phyloP scores from a whole-genome alignment of 2,113 vertebrate genomes.

The Silurus asotus region DNA sequence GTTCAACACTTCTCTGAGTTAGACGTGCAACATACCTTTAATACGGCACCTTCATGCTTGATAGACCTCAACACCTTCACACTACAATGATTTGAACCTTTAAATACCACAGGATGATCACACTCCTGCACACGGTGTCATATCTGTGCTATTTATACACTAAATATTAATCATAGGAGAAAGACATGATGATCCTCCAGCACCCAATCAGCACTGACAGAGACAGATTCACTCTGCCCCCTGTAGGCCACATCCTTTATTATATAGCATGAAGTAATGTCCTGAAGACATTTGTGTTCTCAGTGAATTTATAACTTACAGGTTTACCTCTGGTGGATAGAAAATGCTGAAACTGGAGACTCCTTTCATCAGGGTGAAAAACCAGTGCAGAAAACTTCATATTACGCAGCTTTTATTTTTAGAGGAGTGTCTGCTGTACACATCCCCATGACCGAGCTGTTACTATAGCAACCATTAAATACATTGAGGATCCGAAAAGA shows the following conservation, averaged over 20 bases:
- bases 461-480: background rate
- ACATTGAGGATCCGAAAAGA: background rate
- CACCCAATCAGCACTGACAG: background rate
- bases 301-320: background rate
- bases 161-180: background rate
- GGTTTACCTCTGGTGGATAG: background rate
- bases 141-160: slow-evolving; percentile 3
- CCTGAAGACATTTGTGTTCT: background rate
- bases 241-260: background rate
- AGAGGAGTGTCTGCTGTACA: background rate
- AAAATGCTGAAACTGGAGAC: background rate
- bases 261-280: background rate
- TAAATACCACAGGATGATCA: background rate
- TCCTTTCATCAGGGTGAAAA: background rate
- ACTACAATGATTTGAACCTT: background rate
- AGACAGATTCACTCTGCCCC: background rate
- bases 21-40: background rate
- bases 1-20: background rate
- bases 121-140: background rate
- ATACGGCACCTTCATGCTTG: background rate
- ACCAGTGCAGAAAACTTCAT: background rate
- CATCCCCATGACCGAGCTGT: too few species aligned
- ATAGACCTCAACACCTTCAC: slow-evolving; percentile 15
- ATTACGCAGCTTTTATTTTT: background rate
- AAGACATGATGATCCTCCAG: background rate